Percentiles rank a stretch among this genome's conserved stretches.
Conservation (phyloP, 2,113 vertebrate species). For the Eulacestoma nigropectus region DNA sequence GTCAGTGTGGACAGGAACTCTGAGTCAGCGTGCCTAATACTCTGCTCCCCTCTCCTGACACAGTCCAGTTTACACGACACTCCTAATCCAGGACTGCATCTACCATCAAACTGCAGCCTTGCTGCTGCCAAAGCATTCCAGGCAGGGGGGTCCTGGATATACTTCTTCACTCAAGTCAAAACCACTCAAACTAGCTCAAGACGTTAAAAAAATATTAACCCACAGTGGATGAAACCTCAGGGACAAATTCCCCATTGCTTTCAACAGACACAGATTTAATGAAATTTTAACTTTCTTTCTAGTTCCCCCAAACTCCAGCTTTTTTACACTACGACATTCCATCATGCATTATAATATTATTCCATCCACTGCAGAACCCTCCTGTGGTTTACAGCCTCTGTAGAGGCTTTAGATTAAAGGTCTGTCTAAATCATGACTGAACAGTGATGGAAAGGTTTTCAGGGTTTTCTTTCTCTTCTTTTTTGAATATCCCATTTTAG, state of each 20-base stretch:
- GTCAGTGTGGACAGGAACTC: background rate
- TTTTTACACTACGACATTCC: background rate
- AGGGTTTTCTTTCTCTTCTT: background rate
- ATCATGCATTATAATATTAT: background rate
- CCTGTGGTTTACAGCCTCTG: background rate
- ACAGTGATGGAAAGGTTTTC: background rate
- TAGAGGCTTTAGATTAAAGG: conserved; percentile 21
- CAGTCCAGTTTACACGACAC: background rate
- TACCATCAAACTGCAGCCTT: background rate
- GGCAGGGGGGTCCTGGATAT: background rate
- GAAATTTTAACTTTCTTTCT: background rate
- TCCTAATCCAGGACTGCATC: background rate
- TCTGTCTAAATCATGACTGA: conserved; percentile 16
- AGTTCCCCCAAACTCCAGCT: background rate
- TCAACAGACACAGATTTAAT: background rate
- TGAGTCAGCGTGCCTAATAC: background rate
- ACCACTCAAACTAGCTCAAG: background rate
- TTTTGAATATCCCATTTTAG: conserved; percentile 11
- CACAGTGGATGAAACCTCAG: background rate
- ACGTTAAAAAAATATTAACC: background rate
- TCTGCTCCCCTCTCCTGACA: background rate
- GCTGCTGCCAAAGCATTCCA: background rate
- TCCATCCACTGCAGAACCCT: background rate
- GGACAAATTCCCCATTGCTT: background rate
- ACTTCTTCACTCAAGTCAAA: background rate